Conservation (phyloP, 2,113 vertebrate species). For the Deroptyus accipitrinus region DNA sequence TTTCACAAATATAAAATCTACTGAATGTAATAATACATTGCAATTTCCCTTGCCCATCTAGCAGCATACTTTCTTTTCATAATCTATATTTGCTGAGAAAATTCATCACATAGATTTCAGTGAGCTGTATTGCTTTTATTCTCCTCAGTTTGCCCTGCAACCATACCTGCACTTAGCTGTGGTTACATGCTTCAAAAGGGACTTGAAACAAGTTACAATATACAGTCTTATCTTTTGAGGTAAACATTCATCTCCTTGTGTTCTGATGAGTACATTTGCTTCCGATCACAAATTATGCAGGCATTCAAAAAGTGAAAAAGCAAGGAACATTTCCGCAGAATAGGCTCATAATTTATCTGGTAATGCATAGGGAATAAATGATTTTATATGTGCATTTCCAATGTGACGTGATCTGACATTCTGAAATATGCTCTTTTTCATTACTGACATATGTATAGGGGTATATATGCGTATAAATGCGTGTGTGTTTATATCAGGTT, state of each 20-base stretch:
- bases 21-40: background rate
- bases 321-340: background rate
- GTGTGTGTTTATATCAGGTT: background rate
- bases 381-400: background rate
- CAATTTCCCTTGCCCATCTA: background rate
- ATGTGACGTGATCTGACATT: background rate
- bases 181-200: background rate
- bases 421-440: background rate
- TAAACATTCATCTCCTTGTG: background rate
- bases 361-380: background rate
- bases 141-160: background rate
- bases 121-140: background rate
- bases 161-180: background rate
- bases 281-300: background rate
- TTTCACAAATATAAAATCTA: background rate
- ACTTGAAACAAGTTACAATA: background rate
- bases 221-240: background rate
- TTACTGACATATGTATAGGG: background rate
- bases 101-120: background rate
- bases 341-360: background rate
- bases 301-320: background rate
- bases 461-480: background rate
- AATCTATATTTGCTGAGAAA: background rate
- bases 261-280: background rate
- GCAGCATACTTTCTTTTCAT: background rate